Percentiles rank a stretch among this genome's conserved stretches.
Conservation (phyloP, 2,113 vertebrate genomes). For the Gila orcuttii region DNA sequence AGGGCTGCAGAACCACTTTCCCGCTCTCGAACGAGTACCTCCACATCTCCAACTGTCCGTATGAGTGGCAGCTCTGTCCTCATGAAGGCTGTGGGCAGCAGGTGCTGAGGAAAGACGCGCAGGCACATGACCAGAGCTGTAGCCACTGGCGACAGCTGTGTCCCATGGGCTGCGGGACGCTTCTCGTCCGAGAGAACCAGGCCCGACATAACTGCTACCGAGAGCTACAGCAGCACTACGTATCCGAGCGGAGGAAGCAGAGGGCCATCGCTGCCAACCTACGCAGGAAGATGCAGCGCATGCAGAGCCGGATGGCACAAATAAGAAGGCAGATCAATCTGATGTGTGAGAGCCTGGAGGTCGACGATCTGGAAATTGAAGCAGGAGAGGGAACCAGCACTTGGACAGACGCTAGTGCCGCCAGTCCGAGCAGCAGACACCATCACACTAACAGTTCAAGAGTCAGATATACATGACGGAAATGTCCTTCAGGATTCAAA, state of each 20-base stretch:
- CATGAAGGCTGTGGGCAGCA: conserved; percentile 66
- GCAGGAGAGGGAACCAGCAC: conserved; percentile 44
- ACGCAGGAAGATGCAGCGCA: conserved; percentile 59
- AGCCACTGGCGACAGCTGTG: conserved; percentile 59
- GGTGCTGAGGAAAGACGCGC: conserved; percentile 62
- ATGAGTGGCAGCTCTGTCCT: conserved; percentile 66
- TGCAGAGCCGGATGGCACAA: conserved; percentile 61
- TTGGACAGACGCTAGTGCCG: conserved; percentile 6
- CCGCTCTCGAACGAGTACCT: conserved; percentile 66
- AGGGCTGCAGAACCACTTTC: conserved; percentile 72
- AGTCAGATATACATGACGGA: neutral
- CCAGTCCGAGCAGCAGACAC: conserved; percentile 32
- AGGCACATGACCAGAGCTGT: conserved; percentile 65
- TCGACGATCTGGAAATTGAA: conserved; percentile 32
- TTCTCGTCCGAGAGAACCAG: conserved; percentile 54
- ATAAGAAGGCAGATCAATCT: conserved; percentile 57
- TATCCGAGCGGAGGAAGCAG: conserved; percentile 50
- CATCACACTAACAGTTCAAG: conserved; percentile 1
- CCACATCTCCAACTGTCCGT: conserved; percentile 70
- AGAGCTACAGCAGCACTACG: conserved; percentile 62
- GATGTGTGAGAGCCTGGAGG: conserved; percentile 60
- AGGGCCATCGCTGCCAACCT: conserved; percentile 47
- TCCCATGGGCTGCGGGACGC: conserved; percentile 68
- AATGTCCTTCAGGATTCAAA: neutral
- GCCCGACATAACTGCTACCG: conserved; percentile 70